Base-by-base conservation (phyloP, 2,888 invertebrate genomes). In the Glyphotaelius pellucidus region DNA sequence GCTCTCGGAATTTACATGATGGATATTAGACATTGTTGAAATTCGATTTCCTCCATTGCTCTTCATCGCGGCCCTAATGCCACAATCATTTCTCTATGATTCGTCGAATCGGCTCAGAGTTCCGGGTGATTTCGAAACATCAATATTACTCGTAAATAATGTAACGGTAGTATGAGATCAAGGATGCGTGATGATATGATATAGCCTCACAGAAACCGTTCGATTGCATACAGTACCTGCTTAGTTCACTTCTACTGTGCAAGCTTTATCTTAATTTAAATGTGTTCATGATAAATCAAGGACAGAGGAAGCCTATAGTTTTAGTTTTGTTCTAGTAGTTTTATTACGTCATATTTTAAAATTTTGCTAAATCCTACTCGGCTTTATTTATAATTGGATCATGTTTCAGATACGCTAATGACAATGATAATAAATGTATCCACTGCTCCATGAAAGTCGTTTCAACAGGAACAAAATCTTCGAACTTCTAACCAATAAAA, bases 11-110 rank as follows among this genome's bases (percentile, higher is more conserved):
- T 86, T 30, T 52, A 87, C 87, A 87, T 52, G 42, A 86, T 86
- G 47, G 86, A 47, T 86, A 86, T 88, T 35, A 88, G 88, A 88
- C 42, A 89, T 89, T 89, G 79, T 89, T 80, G 79, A 32, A 80
- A 89, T 89, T 89, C 88, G 88, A 89, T 89, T 89, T 89, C 79
- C 88, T 42, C 35, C 88, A 79, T 79, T 25, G 32, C 38, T 80
- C 79, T 42, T 89, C 88, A 89, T 89, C 67, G 67, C 25, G 38
- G 79, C 79, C 25, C 25, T 67, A 89, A 79, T 79, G 88, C 32
- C n/a, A 79, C 88, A 89, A 89, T 89, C 88, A 89, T 89, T 89
- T 79, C 80, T 32, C 88, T 89, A 25, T 52, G n/a, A 42, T 86
- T 86, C 86, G 86, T 47, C 38, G 47, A 25, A n/a, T 88, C 88